phyloP scores from a whole-genome alignment of 2,797 vertebrate genomes.

The Garrulus glandarius region DNA sequence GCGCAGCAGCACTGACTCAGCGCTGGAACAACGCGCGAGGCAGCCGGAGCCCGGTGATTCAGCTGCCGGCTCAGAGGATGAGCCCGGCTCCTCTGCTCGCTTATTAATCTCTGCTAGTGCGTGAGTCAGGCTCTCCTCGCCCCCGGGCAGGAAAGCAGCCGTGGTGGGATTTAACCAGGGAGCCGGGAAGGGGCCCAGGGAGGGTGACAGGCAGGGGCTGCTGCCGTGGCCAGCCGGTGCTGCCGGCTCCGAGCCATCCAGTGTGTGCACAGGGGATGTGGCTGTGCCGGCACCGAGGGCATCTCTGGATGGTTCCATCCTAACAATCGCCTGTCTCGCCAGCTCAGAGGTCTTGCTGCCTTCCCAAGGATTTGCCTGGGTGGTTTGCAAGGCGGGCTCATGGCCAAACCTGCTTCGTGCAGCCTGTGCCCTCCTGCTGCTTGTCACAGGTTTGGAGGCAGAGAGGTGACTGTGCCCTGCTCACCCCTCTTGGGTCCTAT shows the following conservation, averaged over 20 bases:
- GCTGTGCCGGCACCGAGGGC: accelerated
- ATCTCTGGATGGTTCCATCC: not conserved
- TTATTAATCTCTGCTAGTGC: conserved; percentile 2
- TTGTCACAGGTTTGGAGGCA: not conserved
- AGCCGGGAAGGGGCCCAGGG: not conserved
- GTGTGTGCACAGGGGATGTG: accelerated
- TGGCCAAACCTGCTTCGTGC: not conserved
- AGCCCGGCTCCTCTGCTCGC: conserved; percentile 4
- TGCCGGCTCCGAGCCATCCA: not conserved
- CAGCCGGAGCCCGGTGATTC: conserved; percentile 26
- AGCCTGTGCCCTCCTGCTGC: not conserved
- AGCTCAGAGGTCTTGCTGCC: accelerated
- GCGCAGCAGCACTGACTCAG: conserved; percentile 41
- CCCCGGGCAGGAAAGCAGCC: conserved; percentile 16
- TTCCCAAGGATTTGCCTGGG: not conserved
- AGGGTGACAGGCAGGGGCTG: not conserved
- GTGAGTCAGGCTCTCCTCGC: conserved; percentile 51
- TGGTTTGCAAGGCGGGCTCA: not conserved
- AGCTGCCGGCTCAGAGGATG: conserved; percentile 7
- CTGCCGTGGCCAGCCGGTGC: not conserved
- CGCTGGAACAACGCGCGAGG: conserved; percentile 7
- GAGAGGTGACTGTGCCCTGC: not conserved
- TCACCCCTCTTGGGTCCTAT: not conserved
- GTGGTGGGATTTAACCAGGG: not conserved
- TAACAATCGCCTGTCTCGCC: accelerated